A percentile compares a stretch with the other conserved stretches of the same genome.
Evolutionary conservation across 2,797 vertebrate species (phyloP).

Genomic region (Crypturellus tataupa): DNA sequence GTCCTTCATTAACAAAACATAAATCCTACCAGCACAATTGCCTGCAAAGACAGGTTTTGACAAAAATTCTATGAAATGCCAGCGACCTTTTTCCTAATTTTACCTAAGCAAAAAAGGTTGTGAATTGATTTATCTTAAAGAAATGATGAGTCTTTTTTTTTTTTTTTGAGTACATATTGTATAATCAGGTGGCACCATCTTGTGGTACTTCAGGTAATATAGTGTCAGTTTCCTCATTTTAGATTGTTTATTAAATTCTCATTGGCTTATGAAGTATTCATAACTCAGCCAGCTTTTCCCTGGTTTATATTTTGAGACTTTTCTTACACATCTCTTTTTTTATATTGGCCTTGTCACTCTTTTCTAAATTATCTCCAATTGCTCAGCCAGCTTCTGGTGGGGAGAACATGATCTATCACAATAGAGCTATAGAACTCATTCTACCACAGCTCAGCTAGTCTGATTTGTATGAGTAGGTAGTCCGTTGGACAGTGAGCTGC

Average conservation of each 20-base stretch:
- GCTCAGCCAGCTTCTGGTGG: not conserved
- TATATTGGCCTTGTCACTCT: not conserved
- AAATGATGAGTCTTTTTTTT: accelerated
- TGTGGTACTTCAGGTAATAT: not conserved
- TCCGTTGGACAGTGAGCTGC: not conserved
- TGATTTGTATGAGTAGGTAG: not conserved
- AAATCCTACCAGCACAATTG: not conserved
- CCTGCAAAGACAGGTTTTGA: not conserved
- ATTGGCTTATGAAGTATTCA: not conserved
- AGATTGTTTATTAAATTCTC: not conserved
- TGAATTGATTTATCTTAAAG: not conserved
- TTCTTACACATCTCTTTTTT: not conserved
- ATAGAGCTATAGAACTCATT: not conserved
- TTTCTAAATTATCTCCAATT: not conserved
- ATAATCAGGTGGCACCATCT: not conserved
- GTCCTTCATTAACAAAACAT: not conserved
- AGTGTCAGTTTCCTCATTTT: accelerated
- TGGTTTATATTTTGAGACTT: not conserved
- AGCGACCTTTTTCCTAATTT: not conserved
- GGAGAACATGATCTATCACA: not conserved
- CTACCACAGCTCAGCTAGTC: not conserved
- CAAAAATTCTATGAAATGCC: not conserved
- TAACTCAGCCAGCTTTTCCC: not conserved
- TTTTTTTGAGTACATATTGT: not conserved
- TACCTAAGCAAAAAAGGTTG: not conserved